phyloP scores from a whole-genome alignment of 2,797 vertebrate genomes.

The Lepus oiostolus region DNA sequence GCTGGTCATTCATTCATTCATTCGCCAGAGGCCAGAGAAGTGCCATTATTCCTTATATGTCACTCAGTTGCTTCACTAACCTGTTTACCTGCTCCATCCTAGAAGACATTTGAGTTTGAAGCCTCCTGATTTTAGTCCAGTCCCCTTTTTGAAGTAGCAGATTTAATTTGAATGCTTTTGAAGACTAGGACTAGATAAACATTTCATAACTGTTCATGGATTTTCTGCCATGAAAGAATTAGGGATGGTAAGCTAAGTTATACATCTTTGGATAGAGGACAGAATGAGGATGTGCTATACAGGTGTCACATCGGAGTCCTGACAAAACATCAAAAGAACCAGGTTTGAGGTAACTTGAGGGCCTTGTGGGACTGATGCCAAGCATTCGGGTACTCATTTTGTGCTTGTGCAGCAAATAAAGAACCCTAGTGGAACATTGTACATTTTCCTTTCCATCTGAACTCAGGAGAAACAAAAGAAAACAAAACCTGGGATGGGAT shows the following conservation, averaged over 20 bases:
- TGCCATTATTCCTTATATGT: background rate
- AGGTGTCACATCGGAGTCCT: background rate
- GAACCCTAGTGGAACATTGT: background rate
- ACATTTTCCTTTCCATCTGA: constrained; percentile 27
- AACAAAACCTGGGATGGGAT: background rate
- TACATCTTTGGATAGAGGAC: background rate
- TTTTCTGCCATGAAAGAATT: background rate
- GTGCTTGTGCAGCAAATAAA: background rate
- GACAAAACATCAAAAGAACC: background rate
- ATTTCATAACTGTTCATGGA: background rate
- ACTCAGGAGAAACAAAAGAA: background rate
- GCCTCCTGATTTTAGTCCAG: background rate
- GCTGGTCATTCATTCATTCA: background rate
- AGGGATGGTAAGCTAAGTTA: background rate
- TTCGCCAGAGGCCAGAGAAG: background rate
- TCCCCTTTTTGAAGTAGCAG: background rate
- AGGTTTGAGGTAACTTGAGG: background rate
- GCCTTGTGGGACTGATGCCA: background rate
- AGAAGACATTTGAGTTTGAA: constrained; percentile 7
- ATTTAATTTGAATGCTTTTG: constrained; percentile 20
- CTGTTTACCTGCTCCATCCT: background rate
- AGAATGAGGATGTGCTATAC: background rate
- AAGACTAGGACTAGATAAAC: background rate
- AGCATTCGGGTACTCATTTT: background rate
- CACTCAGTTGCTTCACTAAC: background rate